Base-by-base conservation (phyloP, 1,140 invertebrate species). In the Temnothorax longispinosus region DNA sequence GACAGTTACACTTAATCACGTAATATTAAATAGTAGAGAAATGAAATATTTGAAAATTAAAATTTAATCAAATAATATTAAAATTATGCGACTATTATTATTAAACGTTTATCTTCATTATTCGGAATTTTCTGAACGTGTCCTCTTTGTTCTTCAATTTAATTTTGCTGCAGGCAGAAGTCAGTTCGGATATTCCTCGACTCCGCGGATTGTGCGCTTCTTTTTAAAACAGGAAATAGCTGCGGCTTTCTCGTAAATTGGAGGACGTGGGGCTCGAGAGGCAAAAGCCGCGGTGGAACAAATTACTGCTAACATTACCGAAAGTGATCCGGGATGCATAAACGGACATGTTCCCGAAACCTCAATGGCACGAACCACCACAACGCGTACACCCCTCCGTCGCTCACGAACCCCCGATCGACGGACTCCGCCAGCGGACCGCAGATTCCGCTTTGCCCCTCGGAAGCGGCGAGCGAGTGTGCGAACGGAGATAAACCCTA, bases 291-390 rank as follows among this genome's bases (percentile, higher is more conserved):
- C 69, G 44, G 62, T 11, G 38, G 71, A 64, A 65, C 85, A 62
- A 88, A 87, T 88, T 88, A 89, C 65, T 87, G 65, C 78, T 47
- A 85, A 87, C 65, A 67, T 69, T 76, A 60, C 27, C 58, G 75
- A 62, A 72, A 69, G 58, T 85, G 72, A 80, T 87, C 32, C 47
- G 52, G 77, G 74, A 58, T 56, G 85, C 88, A 87, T 87, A 89
- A 90, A 87, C 85, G 77, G 50, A 7, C 58, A 77, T 69, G 85
- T 74, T 78, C 27, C 32, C 78, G 67, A 84, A 89, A 90, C 77
- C 77, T 84, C 72, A 84, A 87, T 74, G 72, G 56, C 85, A 82
- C 77, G 62, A 69, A 82, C 35, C 62, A 50, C 65, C 54, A 75
- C 80, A 60, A 84, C 38, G 69, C 69, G 69, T 75, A 38, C 50